These are phyloP conservation scores for Podarcis siculus DNA, from an alignment of 2,797 vertebrate species.

Conservation along the genomic window DNA sequence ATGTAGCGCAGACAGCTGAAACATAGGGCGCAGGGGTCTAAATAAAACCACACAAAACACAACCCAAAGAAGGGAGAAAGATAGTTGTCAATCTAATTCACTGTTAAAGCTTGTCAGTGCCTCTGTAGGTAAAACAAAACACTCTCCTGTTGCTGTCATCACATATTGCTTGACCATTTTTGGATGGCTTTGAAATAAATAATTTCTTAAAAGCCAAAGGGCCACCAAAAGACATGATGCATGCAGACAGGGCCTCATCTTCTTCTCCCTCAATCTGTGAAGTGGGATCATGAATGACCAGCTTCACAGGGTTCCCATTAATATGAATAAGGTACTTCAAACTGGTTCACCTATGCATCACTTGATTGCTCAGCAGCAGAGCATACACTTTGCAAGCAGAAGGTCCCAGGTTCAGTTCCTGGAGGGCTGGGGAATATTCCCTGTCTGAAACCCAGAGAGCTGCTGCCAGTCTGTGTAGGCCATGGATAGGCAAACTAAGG, in stretches of 20 bases:
- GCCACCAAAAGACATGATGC: background rate
- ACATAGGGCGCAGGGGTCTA: fast-evolving
- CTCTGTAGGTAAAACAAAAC: conserved; percentile 2
- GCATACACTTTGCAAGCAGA: background rate
- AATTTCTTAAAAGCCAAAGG: background rate
- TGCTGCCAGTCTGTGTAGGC: too few relatives aligned
- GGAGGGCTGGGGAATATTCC: background rate
- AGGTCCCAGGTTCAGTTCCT: background rate
- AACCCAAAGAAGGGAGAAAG: background rate
- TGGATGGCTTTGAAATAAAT: background rate
- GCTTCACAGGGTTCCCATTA: background rate
- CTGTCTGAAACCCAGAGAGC: background rate
- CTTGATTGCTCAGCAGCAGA: background rate
- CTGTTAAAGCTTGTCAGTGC: background rate
- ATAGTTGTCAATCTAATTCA: background rate
- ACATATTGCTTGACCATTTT: background rate
- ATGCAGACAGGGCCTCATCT: too few relatives aligned
- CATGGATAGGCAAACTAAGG: too few relatives aligned
- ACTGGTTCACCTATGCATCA: background rate
- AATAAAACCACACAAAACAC: background rate
- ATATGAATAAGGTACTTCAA: background rate
- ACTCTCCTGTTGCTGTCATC: background rate
- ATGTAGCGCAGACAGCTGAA: background rate
- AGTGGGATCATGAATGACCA: background rate
- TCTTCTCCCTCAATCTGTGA: background rate